Evolutionary conservation across 2,113 vertebrate genomes (phyloP).

Genomic region (Microcebus jonahi): DNA sequence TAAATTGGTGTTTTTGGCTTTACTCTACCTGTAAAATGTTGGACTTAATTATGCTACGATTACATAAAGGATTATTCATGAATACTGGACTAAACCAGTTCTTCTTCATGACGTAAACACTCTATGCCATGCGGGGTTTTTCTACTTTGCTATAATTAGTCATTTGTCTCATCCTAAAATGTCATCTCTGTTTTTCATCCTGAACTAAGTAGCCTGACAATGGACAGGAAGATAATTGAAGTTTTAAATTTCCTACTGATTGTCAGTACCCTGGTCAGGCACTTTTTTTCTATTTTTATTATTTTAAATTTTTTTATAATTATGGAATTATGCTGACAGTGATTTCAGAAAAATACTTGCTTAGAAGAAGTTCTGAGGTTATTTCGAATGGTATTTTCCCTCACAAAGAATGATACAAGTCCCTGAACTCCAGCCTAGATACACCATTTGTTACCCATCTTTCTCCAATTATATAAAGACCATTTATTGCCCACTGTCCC

Average conservation of each 20-base stretch:
- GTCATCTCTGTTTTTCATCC: constrained; percentile 31
- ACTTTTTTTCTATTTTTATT: not conserved
- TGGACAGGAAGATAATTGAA: constrained; percentile 2
- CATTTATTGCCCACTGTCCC: constrained; percentile 4
- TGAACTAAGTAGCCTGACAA: constrained; percentile 50
- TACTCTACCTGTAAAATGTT: constrained; percentile 16
- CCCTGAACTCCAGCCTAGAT: not conserved
- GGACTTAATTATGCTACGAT: not conserved
- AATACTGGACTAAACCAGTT: not conserved
- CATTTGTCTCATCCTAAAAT: constrained; percentile 40
- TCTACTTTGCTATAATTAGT: constrained; percentile 9
- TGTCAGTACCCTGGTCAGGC: not conserved
- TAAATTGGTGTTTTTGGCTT: not conserved
- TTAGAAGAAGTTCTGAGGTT: not conserved
- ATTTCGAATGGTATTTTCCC: constrained; percentile 18
- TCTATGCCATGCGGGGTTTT: not conserved
- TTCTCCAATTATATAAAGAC: constrained; percentile 45
- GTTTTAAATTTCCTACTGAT: constrained; percentile 47
- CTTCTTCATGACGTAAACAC: not conserved
- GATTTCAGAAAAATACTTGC: constrained; percentile 11
- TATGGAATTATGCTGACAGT: not conserved
- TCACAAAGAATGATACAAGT: not conserved
- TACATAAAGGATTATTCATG: not conserved
- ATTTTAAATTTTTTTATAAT: constrained; percentile 40
- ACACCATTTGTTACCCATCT: not conserved